These are phyloP conservation scores for Dasyornis broadbenti DNA, from an alignment of 2,113 vertebrate genomes.

Conservation along the genomic window DNA sequence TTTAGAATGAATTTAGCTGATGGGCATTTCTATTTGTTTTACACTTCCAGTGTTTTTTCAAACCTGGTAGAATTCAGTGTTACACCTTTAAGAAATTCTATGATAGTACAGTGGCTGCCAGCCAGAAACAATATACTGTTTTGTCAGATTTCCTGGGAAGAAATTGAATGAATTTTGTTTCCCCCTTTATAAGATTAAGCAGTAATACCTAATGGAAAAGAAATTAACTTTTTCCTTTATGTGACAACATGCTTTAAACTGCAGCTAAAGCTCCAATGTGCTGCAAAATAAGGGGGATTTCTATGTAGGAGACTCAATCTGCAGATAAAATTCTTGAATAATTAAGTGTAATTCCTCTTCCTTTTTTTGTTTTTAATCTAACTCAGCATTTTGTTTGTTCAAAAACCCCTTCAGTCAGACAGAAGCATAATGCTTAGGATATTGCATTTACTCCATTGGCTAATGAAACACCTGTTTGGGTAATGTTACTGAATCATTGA, in stretches of 20 bases:
- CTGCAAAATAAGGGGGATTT: neutral
- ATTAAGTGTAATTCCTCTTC: neutral
- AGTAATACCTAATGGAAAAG: neutral
- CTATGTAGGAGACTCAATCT: neutral
- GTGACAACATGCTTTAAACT: neutral
- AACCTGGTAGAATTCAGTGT: neutral
- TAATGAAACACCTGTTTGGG: neutral
- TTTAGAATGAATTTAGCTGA: neutral
- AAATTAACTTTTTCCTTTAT: neutral
- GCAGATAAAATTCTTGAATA: neutral
- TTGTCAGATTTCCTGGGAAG: neutral
- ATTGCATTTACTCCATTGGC: neutral
- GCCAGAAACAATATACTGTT: neutral
- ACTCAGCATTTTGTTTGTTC: neutral
- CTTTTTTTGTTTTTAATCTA: neutral
- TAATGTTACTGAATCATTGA: neutral
- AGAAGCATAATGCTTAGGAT: neutral
- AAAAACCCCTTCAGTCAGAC: neutral
- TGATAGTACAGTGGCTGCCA: neutral
- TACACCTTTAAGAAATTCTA: neutral
- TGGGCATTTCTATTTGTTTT: neutral
- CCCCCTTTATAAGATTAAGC: neutral
- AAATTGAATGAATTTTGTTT: neutral
- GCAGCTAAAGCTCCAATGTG: neutral
- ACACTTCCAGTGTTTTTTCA: neutral